Base-by-base conservation (phyloP, 2,888 invertebrate genomes). In the Mallateleia sp. region DNA sequence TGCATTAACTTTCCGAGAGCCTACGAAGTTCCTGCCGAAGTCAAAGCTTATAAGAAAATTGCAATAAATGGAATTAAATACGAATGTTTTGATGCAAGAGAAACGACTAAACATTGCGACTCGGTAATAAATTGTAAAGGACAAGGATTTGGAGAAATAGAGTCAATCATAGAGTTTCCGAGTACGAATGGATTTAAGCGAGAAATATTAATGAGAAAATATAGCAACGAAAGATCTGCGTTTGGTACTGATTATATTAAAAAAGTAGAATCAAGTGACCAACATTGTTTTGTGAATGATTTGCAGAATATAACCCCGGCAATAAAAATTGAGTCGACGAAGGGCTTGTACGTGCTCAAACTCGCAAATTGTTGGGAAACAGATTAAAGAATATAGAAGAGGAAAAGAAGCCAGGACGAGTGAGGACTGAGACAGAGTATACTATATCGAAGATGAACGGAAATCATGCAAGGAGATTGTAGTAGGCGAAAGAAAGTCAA, bases 331-430 rank as follows among this genome's bases (percentile, higher is more conserved):
- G 7, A 1, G 25, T n/a, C 14, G 0, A 24, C 24, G 8, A 64
- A 64, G 4, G 22, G 20, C 4, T 24, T 64, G 25, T 64, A 64
- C 11, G n/a, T 25, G 1, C 6, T 64, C 1, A 64, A 64, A 64
- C 24, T 64, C 1, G 64, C 64, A 34, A 60, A 60, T n/a, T 60
- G 58, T 34, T 64, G 64, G 64, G 64, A 64, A 45, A 64, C 45
- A 2, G 64, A 64, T 24, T 64, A 64, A 58, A 4, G 32, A n/a
- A n/a, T n/a, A n/a, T n/a, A n/a, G n/a, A n/a, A n/a, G n/a, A n/a
- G n/a, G n/a, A n/a, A n/a, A n/a, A n/a, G n/a, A n/a, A n/a, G n/a
- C n/a, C n/a, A n/a, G n/a, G n/a, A n/a, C n/a, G n/a, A n/a, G n/a
- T n/a, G n/a, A n/a, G n/a, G n/a, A n/a, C n/a, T n/a, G n/a, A n/a